These are phyloP conservation scores for Garra rufa DNA, from an alignment of 2,113 vertebrate species.

Conservation along the genomic window DNA sequence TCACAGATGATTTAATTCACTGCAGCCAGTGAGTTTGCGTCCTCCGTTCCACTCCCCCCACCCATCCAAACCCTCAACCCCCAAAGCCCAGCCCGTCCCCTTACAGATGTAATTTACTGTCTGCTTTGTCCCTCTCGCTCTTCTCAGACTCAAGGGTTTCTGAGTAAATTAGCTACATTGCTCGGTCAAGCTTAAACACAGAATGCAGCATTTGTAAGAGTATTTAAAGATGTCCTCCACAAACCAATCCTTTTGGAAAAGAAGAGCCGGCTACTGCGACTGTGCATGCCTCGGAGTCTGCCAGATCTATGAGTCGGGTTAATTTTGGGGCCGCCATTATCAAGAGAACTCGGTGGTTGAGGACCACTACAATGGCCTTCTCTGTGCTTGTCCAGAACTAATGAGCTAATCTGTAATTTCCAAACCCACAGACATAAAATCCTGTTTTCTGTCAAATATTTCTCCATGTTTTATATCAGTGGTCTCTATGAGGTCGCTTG, in stretches of 20 bases:
- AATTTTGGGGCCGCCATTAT: slow-evolving; percentile 62
- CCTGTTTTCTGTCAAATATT: slow-evolving; percentile 33
- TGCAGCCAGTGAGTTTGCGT: slow-evolving; percentile 47
- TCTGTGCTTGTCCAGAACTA: slow-evolving; percentile 45
- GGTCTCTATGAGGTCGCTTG: neutral
- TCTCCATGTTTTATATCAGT: neutral
- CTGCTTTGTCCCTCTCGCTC: slow-evolving; percentile 68
- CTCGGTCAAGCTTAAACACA: slow-evolving; percentile 80
- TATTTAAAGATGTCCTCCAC: slow-evolving; percentile 76
- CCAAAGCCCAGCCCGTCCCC: slow-evolving; percentile 57
- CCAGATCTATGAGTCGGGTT: slow-evolving; percentile 63
- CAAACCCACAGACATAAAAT: slow-evolving; percentile 42
- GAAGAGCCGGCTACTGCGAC: slow-evolving; percentile 35
- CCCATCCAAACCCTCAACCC: slow-evolving; percentile 42
- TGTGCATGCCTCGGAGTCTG: slow-evolving; percentile 15
- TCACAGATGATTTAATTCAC: slow-evolving; percentile 52
- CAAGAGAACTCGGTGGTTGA: slow-evolving; percentile 55
- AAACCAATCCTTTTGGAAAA: slow-evolving; percentile 61
- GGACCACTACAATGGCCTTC: slow-evolving; percentile 61
- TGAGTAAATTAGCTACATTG: slow-evolving; percentile 77
- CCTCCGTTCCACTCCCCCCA: neutral
- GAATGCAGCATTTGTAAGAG: slow-evolving; percentile 69
- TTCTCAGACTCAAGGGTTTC: slow-evolving; percentile 75
- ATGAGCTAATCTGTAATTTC: slow-evolving; percentile 46
- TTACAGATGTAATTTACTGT: slow-evolving; percentile 74